Evolutionary conservation across 1,140 invertebrate genomes (phyloP).

Genomic region (Caenorhabditis inopinata): DNA sequence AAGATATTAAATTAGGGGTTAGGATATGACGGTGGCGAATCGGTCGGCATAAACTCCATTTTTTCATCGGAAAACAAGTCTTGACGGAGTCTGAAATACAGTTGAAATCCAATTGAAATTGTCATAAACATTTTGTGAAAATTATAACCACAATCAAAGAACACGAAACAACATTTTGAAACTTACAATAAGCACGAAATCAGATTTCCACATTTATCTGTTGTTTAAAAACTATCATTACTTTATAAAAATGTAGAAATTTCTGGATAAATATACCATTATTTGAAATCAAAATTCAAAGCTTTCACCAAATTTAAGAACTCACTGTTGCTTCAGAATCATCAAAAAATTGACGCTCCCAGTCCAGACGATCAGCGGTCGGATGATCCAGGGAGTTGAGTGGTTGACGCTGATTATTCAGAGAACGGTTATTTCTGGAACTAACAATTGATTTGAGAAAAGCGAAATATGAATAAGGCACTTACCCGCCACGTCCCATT

Average conservation of each 20-base stretch:
- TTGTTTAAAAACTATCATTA: neutral
- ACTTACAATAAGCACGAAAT: neutral
- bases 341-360: conserved; percentile 49
- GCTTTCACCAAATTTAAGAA: too few species aligned
- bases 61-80: neutral
- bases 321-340: conserved; percentile 42
- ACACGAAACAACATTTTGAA: neutral
- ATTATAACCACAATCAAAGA: neutral
- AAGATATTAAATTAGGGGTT: neutral
- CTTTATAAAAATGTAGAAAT: too few species aligned
- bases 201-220: conserved; percentile 1
- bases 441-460: neutral
- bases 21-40: neutral
- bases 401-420: conserved; percentile 7
- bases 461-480: neutral
- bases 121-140: too few species aligned
- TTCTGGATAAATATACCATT: too few species aligned
- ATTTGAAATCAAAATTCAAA: too few species aligned
- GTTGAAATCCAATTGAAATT: neutral
- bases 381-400: conserved; percentile 16
- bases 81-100: neutral
- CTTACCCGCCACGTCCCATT: conserved; percentile 2
- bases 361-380: conserved; percentile 32
- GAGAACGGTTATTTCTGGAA: neutral
- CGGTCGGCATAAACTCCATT: neutral